These are phyloP conservation scores for Gibbula magus DNA, from an alignment of 2,888 invertebrate species.

Conservation along the genomic window DNA sequence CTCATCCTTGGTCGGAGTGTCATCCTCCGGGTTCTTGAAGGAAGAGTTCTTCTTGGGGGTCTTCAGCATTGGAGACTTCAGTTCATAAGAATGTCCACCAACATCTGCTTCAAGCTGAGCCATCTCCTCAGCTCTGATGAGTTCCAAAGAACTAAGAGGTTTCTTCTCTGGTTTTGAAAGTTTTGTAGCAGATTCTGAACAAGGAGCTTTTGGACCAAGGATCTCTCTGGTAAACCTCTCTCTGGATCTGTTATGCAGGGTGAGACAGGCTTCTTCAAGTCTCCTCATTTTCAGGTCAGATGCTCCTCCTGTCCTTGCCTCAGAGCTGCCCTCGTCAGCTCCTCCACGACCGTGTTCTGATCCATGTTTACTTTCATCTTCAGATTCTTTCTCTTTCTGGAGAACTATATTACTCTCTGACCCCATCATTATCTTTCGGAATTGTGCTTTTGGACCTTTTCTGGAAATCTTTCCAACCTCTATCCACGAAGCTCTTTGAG, in stretches of 20 bases:
- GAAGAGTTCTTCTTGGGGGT: not conserved
- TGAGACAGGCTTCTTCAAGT: not conserved
- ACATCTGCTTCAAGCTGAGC: not conserved
- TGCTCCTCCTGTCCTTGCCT: not conserved
- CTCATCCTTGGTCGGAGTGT: not conserved
- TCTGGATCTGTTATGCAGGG: not conserved
- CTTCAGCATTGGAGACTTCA: not conserved
- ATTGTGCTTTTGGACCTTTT: not conserved
- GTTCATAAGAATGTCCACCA: not conserved
- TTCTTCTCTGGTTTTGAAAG: not conserved
- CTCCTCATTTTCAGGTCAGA: not conserved
- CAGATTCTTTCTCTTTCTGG: not conserved
- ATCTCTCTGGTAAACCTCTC: not conserved
- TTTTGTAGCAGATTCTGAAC: too few relatives aligned
- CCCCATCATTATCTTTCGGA: not conserved
- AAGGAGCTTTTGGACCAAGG: not conserved
- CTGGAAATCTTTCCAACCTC: conserved; percentile 3
- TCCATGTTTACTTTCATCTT: not conserved
- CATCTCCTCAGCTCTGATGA: not conserved
- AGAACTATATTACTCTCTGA: too few relatives aligned
- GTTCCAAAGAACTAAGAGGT: not conserved
- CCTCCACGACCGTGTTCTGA: too few relatives aligned
- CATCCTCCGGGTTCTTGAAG: not conserved
- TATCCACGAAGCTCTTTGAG: not conserved
- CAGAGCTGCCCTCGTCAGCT: not conserved